Percentiles rank a stretch among this genome's conserved stretches.
Evolutionary conservation across 2,113 vertebrate species (phyloP).

Genomic region (Aegotheles bennettii): DNA sequence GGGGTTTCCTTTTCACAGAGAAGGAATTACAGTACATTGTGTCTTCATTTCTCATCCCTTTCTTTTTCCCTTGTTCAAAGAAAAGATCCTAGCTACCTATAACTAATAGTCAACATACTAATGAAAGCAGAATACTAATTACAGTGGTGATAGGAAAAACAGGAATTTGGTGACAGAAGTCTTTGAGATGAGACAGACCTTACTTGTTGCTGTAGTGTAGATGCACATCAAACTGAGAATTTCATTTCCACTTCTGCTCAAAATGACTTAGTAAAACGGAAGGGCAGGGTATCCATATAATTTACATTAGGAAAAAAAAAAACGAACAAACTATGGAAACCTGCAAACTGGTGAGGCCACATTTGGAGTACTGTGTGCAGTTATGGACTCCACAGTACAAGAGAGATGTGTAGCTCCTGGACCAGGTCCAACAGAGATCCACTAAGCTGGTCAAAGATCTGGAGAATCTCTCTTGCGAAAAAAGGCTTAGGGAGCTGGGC

Average conservation of each 20-base stretch:
- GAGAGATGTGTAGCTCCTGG: too few species aligned
- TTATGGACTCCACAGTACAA: too few species aligned
- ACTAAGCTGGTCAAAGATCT: too few species aligned
- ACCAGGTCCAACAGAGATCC: too few species aligned
- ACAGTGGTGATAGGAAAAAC: not conserved
- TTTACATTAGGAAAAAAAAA: not conserved
- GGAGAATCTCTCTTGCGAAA: too few species aligned
- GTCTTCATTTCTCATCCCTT: not conserved
- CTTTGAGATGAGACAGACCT: not conserved
- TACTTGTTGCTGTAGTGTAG: not conserved
- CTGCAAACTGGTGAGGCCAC: too few species aligned
- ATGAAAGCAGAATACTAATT: not conserved
- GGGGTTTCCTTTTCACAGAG: fast-evolving
- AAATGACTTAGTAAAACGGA: not conserved
- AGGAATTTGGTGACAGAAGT: not conserved
- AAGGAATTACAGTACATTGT: not conserved
- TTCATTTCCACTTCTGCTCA: not conserved
- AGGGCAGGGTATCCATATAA: not conserved
- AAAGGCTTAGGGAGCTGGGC: too few species aligned
- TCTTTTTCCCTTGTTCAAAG: not conserved
- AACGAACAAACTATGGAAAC: not conserved
- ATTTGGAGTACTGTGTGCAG: too few species aligned
- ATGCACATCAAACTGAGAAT: not conserved
- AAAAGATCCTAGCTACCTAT: not conserved
- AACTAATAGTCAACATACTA: not conserved